Base-by-base conservation (phyloP, 2,888 invertebrate genomes). In the Cylloceria caligata region DNA sequence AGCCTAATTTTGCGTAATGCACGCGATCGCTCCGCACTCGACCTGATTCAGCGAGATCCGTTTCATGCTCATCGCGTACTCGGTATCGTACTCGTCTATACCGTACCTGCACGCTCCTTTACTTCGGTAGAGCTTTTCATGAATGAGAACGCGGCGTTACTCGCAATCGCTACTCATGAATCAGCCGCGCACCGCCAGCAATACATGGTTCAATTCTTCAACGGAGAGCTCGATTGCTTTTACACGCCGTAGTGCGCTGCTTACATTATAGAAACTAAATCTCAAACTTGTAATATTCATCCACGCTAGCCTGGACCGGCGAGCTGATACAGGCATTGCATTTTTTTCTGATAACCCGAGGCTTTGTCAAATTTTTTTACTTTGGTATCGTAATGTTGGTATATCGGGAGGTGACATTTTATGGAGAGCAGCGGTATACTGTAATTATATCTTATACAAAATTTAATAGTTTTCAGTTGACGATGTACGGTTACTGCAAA, bases 91-190 rank as follows among this genome's bases (percentile, higher is more conserved):
- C 27, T 9, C 13, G 30, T n/a, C 7, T 52, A 52, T 19, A 27
- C n/a, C 55, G 55, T 27, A 55, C 27, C 30, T 55, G 21, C 55
- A 55, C 55, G 45, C 45, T 39, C n/a, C 73, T 79, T 30, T 60
- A 42, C 64, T 52, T 16, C 80, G 52, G 62, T 45, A 34, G 72
- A 52, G 67, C 47, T 81, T 77, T 81, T 81, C 77, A 81, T 81
- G 81, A 81, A 81, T 81, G 81, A 73, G 73, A 81, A 76, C 77
- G 67, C 27, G n/a, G 80, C 71, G 30, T 52, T 65, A 45, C 60
- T 67, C 49, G 67, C 62, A 67, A 72, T 72, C 72, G 60, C 60
- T 34, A 19, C 34, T 72, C 30, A 60, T 72, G 72, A 72, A 72
- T 72, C 72, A 60, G 42, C 42, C 42, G 24, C 47, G 9, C 55